Conservation (phyloP, 2,888 invertebrate genomes). For the Ametastegia equiseti region DNA sequence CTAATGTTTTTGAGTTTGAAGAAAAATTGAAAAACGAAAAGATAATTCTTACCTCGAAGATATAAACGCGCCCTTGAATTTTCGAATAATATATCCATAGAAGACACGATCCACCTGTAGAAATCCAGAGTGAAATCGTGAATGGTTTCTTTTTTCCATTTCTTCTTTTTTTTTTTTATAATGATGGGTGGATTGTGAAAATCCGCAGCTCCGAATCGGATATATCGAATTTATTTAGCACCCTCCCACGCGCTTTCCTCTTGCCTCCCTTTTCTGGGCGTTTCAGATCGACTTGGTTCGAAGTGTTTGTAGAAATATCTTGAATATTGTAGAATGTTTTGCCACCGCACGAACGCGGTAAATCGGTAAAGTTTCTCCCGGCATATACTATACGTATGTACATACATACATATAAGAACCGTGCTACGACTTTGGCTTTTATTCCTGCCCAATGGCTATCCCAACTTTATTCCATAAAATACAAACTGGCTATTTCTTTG, state of each 20-base stretch:
- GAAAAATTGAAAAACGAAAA: too few species aligned
- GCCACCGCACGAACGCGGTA: not conserved
- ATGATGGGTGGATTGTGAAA: not conserved
- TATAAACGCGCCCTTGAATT: too few species aligned
- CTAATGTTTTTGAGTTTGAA: too few species aligned
- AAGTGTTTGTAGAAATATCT: not conserved
- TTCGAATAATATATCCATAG: too few species aligned
- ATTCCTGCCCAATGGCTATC: not conserved
- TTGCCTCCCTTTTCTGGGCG: not conserved
- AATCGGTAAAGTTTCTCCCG: constrained; percentile 17
- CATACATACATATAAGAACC: too few species aligned
- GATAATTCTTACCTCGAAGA: too few species aligned
- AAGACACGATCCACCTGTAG: too few species aligned
- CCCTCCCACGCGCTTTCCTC: not conserved
- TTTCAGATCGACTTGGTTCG: not conserved
- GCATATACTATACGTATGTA: too few species aligned
- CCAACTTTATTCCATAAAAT: constrained; percentile 18
- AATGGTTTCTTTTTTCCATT: not conserved
- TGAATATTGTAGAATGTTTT: constrained; percentile 22
- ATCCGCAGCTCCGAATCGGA: not conserved
- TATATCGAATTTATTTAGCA: not conserved
- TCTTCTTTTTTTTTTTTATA: not conserved
- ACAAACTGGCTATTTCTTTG: not conserved
- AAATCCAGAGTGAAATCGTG: not conserved
- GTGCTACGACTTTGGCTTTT: not conserved